phyloP scores from a whole-genome alignment of 2,888 invertebrate species.

The Allacma fusca region DNA sequence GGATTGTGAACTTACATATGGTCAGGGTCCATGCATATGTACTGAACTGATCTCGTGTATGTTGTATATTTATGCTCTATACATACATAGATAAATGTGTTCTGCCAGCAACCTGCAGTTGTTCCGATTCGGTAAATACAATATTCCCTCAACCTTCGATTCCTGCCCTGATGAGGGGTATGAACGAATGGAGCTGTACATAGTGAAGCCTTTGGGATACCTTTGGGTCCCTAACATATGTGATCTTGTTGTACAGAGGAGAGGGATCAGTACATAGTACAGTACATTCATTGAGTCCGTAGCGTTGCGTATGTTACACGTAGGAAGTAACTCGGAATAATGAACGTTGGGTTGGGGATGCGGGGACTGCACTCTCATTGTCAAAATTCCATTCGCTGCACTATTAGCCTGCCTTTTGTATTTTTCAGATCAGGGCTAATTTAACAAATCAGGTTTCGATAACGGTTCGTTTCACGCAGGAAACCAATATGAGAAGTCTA shows the following conservation, averaged over 20 bases:
- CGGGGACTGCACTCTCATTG: constrained; percentile 21
- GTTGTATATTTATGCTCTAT: neutral
- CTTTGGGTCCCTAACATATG: neutral
- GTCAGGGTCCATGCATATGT: neutral
- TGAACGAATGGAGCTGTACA: neutral
- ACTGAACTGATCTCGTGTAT: too few relatives aligned
- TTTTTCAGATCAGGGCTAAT: constrained; percentile 29
- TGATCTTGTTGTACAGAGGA: neutral
- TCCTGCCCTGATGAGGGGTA: too few relatives aligned
- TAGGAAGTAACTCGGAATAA: neutral
- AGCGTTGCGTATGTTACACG: too few relatives aligned
- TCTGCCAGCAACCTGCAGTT: neutral
- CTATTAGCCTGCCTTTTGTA: constrained; percentile 29
- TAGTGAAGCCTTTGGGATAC: neutral
- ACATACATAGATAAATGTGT: too few relatives aligned
- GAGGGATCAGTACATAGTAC: neutral
- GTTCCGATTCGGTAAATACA: too few relatives aligned
- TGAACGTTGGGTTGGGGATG: neutral
- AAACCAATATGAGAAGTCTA: neutral
- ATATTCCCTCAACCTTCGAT: too few relatives aligned
- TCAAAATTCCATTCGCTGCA: constrained; percentile 14
- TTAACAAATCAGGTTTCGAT: constrained; percentile 33
- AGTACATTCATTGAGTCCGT: neutral
- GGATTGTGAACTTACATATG: neutral
- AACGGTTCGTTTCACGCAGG: constrained; percentile 26